Conservation (phyloP, 2,113 vertebrate genomes). For the Gnathochromis pfefferi region DNA sequence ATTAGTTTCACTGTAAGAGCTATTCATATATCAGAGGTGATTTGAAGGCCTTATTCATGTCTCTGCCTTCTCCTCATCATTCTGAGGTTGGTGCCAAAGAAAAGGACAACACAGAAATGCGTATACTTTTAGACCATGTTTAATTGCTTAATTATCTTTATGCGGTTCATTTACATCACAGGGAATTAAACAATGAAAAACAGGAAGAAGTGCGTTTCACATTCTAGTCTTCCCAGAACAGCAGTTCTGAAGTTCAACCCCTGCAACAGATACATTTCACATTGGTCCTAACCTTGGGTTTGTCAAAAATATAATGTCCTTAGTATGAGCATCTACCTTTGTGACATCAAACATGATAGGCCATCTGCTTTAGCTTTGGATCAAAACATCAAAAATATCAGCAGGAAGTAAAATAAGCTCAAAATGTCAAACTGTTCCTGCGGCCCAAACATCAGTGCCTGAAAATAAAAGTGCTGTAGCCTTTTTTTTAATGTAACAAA, state of each 20-base stretch:
- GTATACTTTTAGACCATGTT: background rate
- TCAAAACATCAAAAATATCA: background rate
- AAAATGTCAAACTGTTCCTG: background rate
- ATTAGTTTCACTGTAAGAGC: background rate
- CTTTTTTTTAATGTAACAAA: rapidly evolving
- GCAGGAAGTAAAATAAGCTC: background rate
- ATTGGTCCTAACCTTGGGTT: background rate
- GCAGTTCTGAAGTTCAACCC: background rate
- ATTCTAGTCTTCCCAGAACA: background rate
- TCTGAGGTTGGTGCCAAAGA: background rate
- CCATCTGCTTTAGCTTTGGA: background rate
- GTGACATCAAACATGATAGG: background rate
- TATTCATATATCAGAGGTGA: background rate
- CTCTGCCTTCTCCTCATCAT: background rate
- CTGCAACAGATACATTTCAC: background rate
- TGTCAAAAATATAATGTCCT: background rate
- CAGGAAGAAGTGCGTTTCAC: background rate
- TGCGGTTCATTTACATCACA: background rate
- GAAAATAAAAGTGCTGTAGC: background rate
- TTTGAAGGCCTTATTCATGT: background rate
- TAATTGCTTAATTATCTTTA: background rate
- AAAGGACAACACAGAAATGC: background rate
- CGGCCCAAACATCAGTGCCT: rapidly evolving
- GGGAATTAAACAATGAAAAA: background rate
- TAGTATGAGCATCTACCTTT: background rate